phyloP scores from a whole-genome alignment of 2,113 vertebrate species.

The Zosterops pallidus region DNA sequence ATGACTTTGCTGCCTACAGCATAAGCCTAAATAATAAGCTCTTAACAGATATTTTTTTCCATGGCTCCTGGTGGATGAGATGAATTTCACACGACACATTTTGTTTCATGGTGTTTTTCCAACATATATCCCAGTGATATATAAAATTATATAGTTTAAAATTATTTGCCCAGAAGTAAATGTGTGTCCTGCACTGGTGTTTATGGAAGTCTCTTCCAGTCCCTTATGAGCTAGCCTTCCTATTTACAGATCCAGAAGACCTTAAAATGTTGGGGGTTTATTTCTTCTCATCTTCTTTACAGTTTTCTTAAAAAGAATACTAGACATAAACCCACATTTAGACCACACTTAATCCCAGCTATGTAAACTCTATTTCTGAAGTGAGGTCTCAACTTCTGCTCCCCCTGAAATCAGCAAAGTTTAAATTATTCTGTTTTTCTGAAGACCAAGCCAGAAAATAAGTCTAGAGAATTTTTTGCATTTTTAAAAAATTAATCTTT shows the following conservation, averaged over 20 bases:
- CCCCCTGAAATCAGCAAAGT: not conserved
- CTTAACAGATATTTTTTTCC: not conserved
- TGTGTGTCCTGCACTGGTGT: not conserved
- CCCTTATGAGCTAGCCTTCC: not conserved
- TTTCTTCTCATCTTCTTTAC: not conserved
- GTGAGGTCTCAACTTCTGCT: not conserved
- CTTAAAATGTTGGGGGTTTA: not conserved
- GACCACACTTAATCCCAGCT: not conserved
- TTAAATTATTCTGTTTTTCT: not conserved
- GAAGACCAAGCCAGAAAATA: not conserved
- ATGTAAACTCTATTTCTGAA: not conserved
- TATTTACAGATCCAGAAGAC: not conserved
- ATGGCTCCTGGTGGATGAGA: not conserved
- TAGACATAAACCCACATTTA: not conserved
- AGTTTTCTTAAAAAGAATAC: not conserved
- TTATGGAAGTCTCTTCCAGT: not conserved
- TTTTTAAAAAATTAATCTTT: not conserved
- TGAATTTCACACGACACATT: not conserved
- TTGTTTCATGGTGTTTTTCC: not conserved
- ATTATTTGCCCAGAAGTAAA: not conserved
- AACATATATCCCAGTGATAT: not conserved
- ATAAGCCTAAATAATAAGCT: not conserved
- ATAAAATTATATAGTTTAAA: not conserved
- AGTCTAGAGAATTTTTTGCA: not conserved
- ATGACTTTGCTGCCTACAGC: not conserved